phyloP scores from a whole-genome alignment of 1,140 invertebrate genomes.

The Mamestra configurata region DNA sequence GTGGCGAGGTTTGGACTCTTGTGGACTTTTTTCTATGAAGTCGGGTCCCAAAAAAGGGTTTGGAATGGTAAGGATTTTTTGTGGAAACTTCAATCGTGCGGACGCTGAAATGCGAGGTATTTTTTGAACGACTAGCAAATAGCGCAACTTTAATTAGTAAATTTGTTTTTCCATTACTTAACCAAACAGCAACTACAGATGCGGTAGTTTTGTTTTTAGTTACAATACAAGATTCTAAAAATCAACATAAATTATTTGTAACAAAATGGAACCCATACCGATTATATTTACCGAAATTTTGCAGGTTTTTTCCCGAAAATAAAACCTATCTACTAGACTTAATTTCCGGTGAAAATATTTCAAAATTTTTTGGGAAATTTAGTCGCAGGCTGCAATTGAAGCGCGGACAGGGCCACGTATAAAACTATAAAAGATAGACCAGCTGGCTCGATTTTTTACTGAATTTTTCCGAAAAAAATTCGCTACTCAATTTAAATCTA shows the following conservation, averaged over 20 bases:
- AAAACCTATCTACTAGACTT: background rate
- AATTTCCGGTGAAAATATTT: background rate
- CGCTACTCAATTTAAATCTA: constrained; percentile 27
- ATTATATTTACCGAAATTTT: too few relatives aligned
- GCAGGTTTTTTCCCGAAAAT: background rate
- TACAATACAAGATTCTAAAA: too few relatives aligned
- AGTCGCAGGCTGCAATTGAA: constrained; percentile 13
- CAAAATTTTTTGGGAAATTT: background rate
- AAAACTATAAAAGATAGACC: constrained; percentile 38
- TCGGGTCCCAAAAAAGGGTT: background rate
- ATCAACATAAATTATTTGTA: too few relatives aligned
- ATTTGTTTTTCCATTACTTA: too few relatives aligned
- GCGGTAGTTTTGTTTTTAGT: too few relatives aligned
- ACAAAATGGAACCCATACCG: too few relatives aligned
- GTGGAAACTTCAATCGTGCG: background rate
- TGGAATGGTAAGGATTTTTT: constrained; percentile 13
- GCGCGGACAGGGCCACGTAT: constrained; percentile 12
- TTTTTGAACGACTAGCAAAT: background rate
- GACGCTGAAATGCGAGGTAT: background rate
- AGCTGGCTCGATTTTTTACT: background rate
- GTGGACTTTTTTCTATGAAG: constrained; percentile 12
- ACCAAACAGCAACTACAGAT: too few relatives aligned
- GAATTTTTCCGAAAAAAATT: constrained; percentile 13
- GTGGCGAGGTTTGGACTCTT: background rate
- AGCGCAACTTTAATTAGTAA: background rate